Evolutionary conservation across 2,797 vertebrate genomes (phyloP).

Genomic region (Chelonia mydas): DNA sequence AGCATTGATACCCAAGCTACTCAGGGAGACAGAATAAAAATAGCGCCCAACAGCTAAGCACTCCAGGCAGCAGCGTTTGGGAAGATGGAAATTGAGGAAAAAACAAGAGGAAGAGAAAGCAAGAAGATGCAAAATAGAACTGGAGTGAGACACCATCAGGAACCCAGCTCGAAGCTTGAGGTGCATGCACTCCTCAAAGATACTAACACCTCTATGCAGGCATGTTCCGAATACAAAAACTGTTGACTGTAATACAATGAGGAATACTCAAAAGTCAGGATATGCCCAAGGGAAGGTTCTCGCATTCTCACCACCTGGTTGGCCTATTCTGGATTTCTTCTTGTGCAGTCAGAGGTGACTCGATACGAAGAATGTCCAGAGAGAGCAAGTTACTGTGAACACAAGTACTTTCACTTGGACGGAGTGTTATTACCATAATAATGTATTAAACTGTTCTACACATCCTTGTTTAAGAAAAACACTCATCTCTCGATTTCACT

Average conservation of each 20-base stretch:
- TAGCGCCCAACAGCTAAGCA: neutral
- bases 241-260: neutral
- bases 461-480: slow-evolving; percentile 23
- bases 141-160: neutral
- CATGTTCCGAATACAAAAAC: slow-evolving; percentile 21
- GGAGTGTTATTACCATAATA: slow-evolving; percentile 38
- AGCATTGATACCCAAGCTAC: neutral
- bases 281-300: slow-evolving; percentile 16
- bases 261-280: neutral
- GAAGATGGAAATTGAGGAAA: neutral
- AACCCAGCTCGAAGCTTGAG: neutral
- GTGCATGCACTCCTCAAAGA: neutral
- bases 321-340: neutral
- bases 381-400: slow-evolving; percentile 55
- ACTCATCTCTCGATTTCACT: slow-evolving; percentile 29
- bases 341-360: slow-evolving; percentile 26
- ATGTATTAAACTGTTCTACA: slow-evolving; percentile 34
- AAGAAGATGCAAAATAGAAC: neutral
- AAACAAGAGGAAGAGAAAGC: neutral
- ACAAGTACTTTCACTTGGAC: slow-evolving; percentile 23
- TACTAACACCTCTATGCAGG: neutral
- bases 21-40: neutral
- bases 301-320: neutral
- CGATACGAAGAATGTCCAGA: slow-evolving; percentile 9
- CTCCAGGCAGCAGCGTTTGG: neutral